Evolutionary conservation across 2,797 vertebrate species (phyloP).

Genomic region (Lutjanus campechanus): DNA sequence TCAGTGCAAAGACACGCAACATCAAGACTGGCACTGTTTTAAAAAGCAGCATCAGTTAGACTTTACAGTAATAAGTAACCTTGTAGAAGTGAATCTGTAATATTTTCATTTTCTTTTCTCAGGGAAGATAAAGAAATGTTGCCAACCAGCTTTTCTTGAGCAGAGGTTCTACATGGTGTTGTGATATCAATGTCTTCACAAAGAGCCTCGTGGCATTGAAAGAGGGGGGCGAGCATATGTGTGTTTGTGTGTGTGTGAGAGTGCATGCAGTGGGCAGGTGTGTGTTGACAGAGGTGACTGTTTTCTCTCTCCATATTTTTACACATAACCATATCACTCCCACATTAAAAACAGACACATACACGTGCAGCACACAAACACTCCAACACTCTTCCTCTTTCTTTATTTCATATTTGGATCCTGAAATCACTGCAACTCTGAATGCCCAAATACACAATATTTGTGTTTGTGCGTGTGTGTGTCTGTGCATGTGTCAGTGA

Average conservation of each 20-base stretch:
- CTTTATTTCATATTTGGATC: slow-evolving; percentile 51
- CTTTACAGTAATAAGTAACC: slow-evolving; percentile 27
- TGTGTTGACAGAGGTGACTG: slow-evolving; percentile 82
- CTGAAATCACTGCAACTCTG: slow-evolving; percentile 42
- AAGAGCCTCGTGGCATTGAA: slow-evolving; percentile 24
- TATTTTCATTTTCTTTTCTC: slow-evolving; percentile 24
- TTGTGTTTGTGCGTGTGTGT: not conserved
- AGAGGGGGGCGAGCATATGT: not conserved
- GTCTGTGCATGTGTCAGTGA: slow-evolving; percentile 13
- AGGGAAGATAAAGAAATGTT: slow-evolving; percentile 25
- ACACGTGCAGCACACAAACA: slow-evolving; percentile 66
- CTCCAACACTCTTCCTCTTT: slow-evolving; percentile 30
- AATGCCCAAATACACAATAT: slow-evolving; percentile 46
- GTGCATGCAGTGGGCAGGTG: slow-evolving; percentile 77
- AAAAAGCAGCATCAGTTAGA: slow-evolving; percentile 24
- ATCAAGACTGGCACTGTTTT: not conserved
- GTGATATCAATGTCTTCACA: slow-evolving; percentile 41
- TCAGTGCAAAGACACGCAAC: slow-evolving; percentile 8
- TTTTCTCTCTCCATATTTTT: slow-evolving; percentile 89
- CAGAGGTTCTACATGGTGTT: slow-evolving; percentile 42
- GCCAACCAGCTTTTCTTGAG: slow-evolving; percentile 23
- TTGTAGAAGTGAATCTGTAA: slow-evolving; percentile 31
- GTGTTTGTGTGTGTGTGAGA: slow-evolving; percentile 23
- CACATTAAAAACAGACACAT: slow-evolving; percentile 72
- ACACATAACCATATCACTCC: slow-evolving; percentile 78